phyloP scores from a whole-genome alignment of 1,140 invertebrate species.

The Oppia nitens region DNA sequence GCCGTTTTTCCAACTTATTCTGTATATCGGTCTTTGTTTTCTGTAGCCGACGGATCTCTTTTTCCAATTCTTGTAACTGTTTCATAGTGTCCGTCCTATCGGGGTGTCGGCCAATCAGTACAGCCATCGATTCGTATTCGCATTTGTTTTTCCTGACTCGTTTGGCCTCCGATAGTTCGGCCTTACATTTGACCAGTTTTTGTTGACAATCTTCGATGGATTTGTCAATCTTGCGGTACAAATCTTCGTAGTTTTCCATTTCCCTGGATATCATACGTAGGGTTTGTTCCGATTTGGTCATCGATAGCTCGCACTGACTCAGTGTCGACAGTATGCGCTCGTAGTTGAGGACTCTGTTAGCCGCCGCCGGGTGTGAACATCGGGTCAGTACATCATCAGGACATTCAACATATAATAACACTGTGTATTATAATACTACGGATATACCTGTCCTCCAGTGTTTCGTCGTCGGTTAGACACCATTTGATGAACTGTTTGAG shows the following conservation, averaged over 20 bases:
- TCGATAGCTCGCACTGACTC: slow-evolving; percentile 68
- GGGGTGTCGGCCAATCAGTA: slow-evolving; percentile 72
- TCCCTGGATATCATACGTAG: slow-evolving; percentile 65
- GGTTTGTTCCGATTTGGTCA: slow-evolving; percentile 60
- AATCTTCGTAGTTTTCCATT: slow-evolving; percentile 59
- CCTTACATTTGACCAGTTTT: slow-evolving; percentile 54
- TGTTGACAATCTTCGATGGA: slow-evolving; percentile 54
- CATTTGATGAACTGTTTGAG: slow-evolving; percentile 77
- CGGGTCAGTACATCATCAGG: too few relatives aligned
- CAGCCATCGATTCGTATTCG: slow-evolving; percentile 80
- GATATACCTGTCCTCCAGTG: slow-evolving; percentile 50
- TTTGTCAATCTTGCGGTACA: slow-evolving; percentile 49
- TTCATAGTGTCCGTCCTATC: slow-evolving; percentile 64
- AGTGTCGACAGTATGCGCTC: slow-evolving; percentile 64
- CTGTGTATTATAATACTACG: too few relatives aligned
- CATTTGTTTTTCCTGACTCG: slow-evolving; percentile 54
- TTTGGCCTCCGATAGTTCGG: slow-evolving; percentile 56
- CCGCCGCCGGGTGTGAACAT: too few relatives aligned
- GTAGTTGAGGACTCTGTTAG: slow-evolving; percentile 30
- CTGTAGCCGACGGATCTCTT: slow-evolving; percentile 47
- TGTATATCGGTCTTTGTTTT: slow-evolving; percentile 42
- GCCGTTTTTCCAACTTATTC: slow-evolving; percentile 54
- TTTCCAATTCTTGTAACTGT: slow-evolving; percentile 50
- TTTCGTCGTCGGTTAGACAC: slow-evolving; percentile 48
- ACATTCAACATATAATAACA: too few relatives aligned